Percentiles rank a stretch among this genome's conserved stretches.
These are phyloP conservation scores for Martes flavigula DNA, from an alignment of 2,797 vertebrate genomes.

Conservation along the genomic window DNA sequence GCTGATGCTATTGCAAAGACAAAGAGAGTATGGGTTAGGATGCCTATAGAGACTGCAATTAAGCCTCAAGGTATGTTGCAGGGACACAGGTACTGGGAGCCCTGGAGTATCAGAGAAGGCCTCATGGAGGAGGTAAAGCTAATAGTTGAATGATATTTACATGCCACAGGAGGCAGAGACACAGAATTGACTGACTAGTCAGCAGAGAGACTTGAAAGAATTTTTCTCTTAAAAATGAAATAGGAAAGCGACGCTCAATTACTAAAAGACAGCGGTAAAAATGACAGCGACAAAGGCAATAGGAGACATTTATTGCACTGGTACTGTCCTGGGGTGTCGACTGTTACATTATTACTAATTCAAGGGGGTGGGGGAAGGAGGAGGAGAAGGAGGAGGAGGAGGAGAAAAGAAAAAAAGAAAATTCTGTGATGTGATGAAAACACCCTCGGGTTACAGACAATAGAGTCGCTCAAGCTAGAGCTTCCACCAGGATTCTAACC, in stretches of 20 bases:
- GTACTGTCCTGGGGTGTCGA: background rate
- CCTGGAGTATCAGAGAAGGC: background rate
- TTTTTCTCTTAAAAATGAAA: background rate
- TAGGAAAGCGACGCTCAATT: background rate
- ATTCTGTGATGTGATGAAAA: background rate
- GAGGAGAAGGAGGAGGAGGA: background rate
- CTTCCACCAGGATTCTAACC: background rate
- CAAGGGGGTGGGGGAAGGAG: accelerated
- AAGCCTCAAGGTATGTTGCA: background rate
- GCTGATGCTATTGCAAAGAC: background rate
- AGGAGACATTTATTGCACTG: background rate
- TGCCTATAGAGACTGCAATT: background rate
- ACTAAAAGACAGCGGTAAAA: background rate
- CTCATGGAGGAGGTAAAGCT: background rate
- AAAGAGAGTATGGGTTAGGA: background rate
- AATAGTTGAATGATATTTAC: background rate
- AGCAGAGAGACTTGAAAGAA: background rate
- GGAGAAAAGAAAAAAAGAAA: background rate
- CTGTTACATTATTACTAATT: background rate
- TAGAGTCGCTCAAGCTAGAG: background rate
- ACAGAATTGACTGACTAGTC: background rate
- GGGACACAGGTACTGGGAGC: background rate
- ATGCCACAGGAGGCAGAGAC: background rate
- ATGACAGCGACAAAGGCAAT: background rate
- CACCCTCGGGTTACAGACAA: background rate